phyloP scores from a whole-genome alignment of 2,888 invertebrate genomes.

The Bimastos eiseni region DNA sequence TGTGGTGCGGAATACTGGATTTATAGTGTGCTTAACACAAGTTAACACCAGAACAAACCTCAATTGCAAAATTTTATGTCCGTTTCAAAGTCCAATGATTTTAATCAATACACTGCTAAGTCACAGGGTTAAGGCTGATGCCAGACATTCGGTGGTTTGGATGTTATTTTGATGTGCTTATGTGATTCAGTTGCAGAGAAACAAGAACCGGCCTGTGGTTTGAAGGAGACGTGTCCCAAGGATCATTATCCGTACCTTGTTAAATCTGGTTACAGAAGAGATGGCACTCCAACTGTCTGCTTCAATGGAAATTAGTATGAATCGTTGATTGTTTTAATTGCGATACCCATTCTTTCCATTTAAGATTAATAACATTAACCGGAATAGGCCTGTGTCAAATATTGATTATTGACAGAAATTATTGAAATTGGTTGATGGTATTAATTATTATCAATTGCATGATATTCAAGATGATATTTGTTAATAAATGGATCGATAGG shows the following conservation, averaged over 20 bases:
- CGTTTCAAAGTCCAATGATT: no score
- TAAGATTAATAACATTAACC: not conserved
- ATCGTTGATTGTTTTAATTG: not conserved
- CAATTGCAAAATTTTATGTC: no score
- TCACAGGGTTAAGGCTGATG: not conserved
- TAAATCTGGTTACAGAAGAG: slow-evolving; percentile 41
- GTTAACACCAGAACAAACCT: no score
- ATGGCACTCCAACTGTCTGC: slow-evolving; percentile 42
- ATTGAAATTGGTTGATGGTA: not conserved
- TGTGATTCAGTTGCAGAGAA: not conserved
- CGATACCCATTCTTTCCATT: not conserved
- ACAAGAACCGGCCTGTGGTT: not conserved
- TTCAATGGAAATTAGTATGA: slow-evolving; percentile 46
- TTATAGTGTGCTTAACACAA: no score
- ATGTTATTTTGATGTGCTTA: not conserved
- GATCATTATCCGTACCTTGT: slow-evolving; percentile 38
- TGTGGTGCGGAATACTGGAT: no score
- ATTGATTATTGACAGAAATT: not conserved
- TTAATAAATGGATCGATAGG: not conserved
- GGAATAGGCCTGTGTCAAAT: not conserved
- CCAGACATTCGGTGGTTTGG: no score
- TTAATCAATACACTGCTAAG: not conserved
- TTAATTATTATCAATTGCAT: not conserved
- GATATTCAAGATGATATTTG: not conserved
- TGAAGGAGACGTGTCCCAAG: not conserved